These are phyloP conservation scores for Platichthys stellatus DNA, from an alignment of 2,113 vertebrate species.

Conservation along the genomic window DNA sequence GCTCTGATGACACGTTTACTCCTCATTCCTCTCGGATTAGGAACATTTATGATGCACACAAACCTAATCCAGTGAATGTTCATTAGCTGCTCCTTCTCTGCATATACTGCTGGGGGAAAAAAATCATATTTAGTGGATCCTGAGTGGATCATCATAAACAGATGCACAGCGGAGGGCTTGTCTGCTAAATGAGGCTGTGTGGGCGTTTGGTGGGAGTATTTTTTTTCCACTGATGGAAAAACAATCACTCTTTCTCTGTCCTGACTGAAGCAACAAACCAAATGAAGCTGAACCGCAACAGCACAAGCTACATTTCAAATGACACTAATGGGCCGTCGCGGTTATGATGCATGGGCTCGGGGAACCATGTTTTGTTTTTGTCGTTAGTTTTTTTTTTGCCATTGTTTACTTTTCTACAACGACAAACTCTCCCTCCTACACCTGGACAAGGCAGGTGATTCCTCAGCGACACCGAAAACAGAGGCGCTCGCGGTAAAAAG, in stretches of 20 bases:
- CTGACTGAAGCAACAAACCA: conserved; percentile 10
- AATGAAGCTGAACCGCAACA: conserved; percentile 20
- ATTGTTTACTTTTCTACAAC: conserved; percentile 6
- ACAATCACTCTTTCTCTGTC: conserved; percentile 5
- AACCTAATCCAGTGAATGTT: not conserved
- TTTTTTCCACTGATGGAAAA: not conserved
- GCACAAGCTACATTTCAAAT: not conserved
- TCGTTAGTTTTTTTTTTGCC: not conserved
- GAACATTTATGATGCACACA: not conserved
- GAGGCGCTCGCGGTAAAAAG: not conserved
- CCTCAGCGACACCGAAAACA: not conserved
- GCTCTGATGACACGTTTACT: not conserved
- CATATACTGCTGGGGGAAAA: not conserved
- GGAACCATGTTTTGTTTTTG: conserved; percentile 6
- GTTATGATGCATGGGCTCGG: conserved; percentile 18
- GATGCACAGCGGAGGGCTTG: conserved; percentile 11
- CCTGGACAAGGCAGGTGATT: not conserved
- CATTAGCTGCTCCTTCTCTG: not conserved
- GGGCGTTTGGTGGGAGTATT: conserved; percentile 9
- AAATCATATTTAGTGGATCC: not conserved
- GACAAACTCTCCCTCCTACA: not conserved
- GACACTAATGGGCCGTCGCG: conserved; percentile 7
- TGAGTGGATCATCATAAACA: conserved; percentile 6
- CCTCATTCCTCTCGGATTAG: not conserved
- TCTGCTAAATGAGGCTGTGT: conserved; percentile 18